Evolutionary conservation across 1,140 invertebrate genomes (phyloP), one percentile per base, ranked within the genome.

Genomic region (Drosophila teissieri): DNA sequence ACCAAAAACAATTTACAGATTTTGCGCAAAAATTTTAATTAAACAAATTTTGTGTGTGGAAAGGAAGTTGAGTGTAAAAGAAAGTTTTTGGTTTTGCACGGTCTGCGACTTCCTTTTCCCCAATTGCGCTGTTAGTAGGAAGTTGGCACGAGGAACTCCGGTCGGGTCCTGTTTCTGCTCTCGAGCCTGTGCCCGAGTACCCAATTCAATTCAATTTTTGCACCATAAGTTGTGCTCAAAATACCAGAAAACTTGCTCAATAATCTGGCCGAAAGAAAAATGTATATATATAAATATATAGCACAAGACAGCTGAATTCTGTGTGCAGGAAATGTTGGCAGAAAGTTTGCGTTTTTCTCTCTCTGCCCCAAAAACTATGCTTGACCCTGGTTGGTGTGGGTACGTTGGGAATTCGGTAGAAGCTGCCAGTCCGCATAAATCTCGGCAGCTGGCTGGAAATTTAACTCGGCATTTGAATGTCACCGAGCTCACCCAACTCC

Each of bases 21-120:
- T 89, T 89, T 80, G 72, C 52, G 83, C 83, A 84, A 89, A 88
- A 88, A 89, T 88, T 88, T 88, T 88, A 88, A 88, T 88, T 88
- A 88, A 88, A 88, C 84, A 86, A 88, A 88, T 83, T 88, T 89
- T 89, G 84, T 73, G 84, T 68, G 79, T 56, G 54, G 55, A 89
- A 77, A 80, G 79, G 80, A 86, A 85, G 82, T 78, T 88, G 70
- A 57, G 44, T 72, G 68, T 73, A 62, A 73, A 52, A 67, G 61
- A 79, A 83, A 63, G 44, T 70, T 74, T 74, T 56, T 27, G 62
- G 24, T 24, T 88, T 86, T 40, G 69, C 73, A 85, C 82, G 82
- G 82, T 81, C 83, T 86, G 83, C 78, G 79, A 86, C 83, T 86
- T 88, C 83, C 79, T 78, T 58, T 34, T 34, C 55, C 40, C 36